Evolutionary conservation across 2,888 invertebrate species (phyloP).

Genomic region (Coelogynopora nodosa): DNA sequence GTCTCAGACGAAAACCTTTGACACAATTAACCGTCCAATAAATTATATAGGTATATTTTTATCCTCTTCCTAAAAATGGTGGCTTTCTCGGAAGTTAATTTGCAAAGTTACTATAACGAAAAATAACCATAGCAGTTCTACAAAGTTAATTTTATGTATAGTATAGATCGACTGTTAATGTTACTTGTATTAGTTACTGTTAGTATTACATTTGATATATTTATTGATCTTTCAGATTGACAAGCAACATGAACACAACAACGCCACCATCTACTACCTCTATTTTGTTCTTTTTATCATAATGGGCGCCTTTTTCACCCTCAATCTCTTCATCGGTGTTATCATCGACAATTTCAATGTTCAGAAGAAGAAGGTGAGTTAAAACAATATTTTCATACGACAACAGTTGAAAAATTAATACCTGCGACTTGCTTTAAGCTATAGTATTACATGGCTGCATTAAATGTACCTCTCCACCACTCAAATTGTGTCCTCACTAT

Average conservation of each 20-base stretch:
- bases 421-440: neutral
- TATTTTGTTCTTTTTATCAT: slow-evolving; percentile 99
- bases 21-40: too few species aligned
- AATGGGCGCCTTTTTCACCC: slow-evolving; percentile 97
- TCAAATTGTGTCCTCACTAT: neutral
- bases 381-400: neutral
- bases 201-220: neutral
- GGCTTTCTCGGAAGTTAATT: too few species aligned
- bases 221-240: slow-evolving; percentile 59
- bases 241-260: slow-evolving; percentile 86
- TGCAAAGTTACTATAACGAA: too few species aligned
- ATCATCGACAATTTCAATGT: slow-evolving; percentile 99
- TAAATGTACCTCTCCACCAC: neutral
- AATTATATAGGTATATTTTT: too few species aligned
- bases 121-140: too few species aligned
- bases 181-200: neutral
- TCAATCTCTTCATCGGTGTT: slow-evolving; percentile 98
- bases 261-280: slow-evolving; percentile 91
- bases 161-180: too few species aligned
- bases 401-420: neutral
- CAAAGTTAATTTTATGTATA: too few species aligned
- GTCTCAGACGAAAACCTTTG: too few species aligned
- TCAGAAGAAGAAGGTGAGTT: slow-evolving; percentile 84
- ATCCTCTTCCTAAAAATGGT: too few species aligned
- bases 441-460: neutral